A percentile compares a stretch with the other conserved stretches of the same genome.
phyloP scores from a whole-genome alignment of 2,888 invertebrate species.

The Osedax frankpressi region DNA sequence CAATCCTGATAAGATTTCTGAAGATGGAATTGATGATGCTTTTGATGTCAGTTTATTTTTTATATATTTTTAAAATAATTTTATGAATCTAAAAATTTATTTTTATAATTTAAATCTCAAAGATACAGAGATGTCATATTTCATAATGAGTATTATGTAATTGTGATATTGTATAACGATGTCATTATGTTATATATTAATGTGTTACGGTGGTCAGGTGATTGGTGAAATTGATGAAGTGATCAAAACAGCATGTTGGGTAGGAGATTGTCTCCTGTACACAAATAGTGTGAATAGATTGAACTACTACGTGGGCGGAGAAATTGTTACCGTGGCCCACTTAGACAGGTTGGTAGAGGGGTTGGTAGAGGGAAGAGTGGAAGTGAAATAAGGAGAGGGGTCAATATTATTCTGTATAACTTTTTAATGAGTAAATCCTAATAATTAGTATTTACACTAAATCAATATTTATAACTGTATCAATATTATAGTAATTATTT shows the following conservation, averaged over 20 bases:
- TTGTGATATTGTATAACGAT: background rate
- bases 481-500: too few species aligned
- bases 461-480: too few species aligned
- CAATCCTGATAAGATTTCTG: conserved; percentile 60
- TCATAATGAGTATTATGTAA: too few species aligned
- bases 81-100: too few species aligned
- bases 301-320: conserved; percentile 97
- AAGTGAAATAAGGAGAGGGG: too few species aligned
- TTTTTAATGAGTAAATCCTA: too few species aligned
- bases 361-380: too few species aligned
- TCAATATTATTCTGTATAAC: too few species aligned
- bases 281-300: conserved; percentile 92
- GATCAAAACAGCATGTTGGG: conserved; percentile 89
- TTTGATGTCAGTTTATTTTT: conserved; percentile 64
- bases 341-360: conserved; percentile 62
- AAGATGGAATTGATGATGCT: conserved; percentile 76
- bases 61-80: too few species aligned
- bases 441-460: too few species aligned
- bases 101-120: too few species aligned
- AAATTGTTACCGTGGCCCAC: conserved; percentile 94
- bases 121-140: too few species aligned
- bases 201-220: conserved; percentile 54
- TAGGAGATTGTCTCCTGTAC: conserved; percentile 98
- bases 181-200: background rate
- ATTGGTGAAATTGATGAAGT: conserved; percentile 75